Percentiles rank a stretch among this genome's conserved stretches.
phyloP scores from a whole-genome alignment of 2,113 vertebrate genomes.

The Cichladusa arquata region DNA sequence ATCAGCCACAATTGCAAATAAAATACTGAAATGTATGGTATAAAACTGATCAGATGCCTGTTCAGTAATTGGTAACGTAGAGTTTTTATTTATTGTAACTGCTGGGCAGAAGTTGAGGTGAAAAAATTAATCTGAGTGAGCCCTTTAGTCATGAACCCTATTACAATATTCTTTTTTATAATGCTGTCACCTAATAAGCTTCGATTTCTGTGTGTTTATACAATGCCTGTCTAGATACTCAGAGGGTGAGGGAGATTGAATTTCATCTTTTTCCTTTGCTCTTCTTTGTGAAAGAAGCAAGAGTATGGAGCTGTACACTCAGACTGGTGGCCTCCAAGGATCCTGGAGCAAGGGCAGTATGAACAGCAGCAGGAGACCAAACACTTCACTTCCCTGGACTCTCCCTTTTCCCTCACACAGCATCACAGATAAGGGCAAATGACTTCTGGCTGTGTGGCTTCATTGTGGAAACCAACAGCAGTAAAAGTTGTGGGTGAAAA shows the following conservation, averaged over 20 bases:
- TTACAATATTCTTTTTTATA: not conserved
- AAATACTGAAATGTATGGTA: not conserved
- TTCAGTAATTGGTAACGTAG: not conserved
- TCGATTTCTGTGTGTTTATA: not conserved
- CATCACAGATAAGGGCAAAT: not conserved
- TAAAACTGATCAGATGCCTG: not conserved
- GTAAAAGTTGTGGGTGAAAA: not conserved
- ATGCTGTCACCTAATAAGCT: not conserved
- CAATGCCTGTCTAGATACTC: not conserved
- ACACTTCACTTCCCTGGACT: not conserved
- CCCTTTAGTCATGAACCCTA: not conserved
- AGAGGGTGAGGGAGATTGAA: not conserved
- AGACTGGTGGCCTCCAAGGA: not conserved
- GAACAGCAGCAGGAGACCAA: not conserved
- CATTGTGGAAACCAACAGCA: not conserved
- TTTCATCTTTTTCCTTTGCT: not conserved
- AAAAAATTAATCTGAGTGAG: not conserved
- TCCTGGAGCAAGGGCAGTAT: too few species aligned
- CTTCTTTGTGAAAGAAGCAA: not conserved
- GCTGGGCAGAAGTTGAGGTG: not conserved
- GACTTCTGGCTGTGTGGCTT: accelerated
- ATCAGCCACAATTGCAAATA: not conserved
- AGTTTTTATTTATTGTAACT: not conserved
- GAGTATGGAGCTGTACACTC: not conserved
- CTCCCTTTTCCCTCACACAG: not conserved